These are phyloP conservation scores for Notolepis coatsorum DNA, from an alignment of 2,797 vertebrate genomes.

Conservation along the genomic window DNA sequence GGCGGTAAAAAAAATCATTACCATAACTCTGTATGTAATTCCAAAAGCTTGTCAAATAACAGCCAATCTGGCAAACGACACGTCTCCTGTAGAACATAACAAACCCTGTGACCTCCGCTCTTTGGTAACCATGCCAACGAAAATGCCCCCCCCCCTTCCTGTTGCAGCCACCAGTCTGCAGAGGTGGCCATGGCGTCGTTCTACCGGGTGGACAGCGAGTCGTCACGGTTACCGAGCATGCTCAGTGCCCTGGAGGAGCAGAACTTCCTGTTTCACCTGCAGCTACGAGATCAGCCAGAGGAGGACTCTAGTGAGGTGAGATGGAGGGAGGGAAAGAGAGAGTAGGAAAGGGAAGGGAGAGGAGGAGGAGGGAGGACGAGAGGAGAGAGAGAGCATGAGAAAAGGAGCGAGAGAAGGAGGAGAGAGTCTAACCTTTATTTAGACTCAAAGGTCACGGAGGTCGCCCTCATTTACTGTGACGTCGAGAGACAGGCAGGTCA, in stretches of 20 bases:
- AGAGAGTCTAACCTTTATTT: no score
- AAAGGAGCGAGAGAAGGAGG: not conserved
- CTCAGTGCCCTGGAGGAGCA: conserved; percentile 90
- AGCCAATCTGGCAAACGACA: no score
- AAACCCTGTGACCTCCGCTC: not conserved
- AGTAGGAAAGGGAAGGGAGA: not conserved
- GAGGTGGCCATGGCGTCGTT: conserved; percentile 91
- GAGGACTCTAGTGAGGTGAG: conserved; percentile 83
- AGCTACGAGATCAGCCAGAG: conserved; percentile 83
- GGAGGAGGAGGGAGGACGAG: not conserved
- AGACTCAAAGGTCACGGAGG: no score
- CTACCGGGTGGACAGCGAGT: conserved; percentile 79
- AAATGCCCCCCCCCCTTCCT: not conserved
- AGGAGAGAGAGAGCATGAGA: not conserved
- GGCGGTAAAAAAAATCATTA: no score
- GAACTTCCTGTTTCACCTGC: conserved; percentile 91
- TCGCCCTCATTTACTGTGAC: no score
- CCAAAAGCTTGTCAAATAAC: no score
- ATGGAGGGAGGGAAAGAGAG: not conserved
- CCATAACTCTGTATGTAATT: no score
- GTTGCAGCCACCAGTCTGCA: conserved; percentile 87
- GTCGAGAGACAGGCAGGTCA: no score
- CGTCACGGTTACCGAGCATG: conserved; percentile 83
- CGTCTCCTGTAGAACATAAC: no score
- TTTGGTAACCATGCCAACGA: not conserved